phyloP scores from a whole-genome alignment of 2,888 invertebrate species.

The Geophilus truncorum region DNA sequence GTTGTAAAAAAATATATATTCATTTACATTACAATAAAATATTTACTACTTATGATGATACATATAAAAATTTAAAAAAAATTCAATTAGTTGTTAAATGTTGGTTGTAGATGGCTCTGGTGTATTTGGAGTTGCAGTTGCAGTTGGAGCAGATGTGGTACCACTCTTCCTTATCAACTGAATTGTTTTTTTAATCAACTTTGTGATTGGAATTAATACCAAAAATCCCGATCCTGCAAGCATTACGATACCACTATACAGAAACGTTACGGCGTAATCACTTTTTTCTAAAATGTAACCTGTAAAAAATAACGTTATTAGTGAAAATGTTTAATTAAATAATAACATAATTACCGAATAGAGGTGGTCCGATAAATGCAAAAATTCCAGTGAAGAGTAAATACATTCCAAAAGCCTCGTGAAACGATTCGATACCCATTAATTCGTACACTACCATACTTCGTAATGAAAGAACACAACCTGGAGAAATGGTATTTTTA shows the following conservation, averaged over 20 bases:
- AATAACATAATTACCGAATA: not conserved
- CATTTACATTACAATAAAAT: too few relatives aligned
- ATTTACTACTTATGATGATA: too few relatives aligned
- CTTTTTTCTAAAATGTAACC: not conserved
- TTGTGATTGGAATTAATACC: not conserved
- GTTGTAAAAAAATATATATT: too few relatives aligned
- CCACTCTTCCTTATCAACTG: too few relatives aligned
- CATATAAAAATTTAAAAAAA: too few relatives aligned
- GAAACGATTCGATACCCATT: not conserved
- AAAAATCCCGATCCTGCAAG: not conserved
- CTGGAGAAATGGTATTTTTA: too few relatives aligned
- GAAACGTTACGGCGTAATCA: not conserved
- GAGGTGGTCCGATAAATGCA: not conserved
- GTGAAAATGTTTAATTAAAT: not conserved
- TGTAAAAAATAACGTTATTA: not conserved
- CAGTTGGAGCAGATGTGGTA: too few relatives aligned
- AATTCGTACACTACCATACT: not conserved
- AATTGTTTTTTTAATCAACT: not conserved
- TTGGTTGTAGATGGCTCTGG: too few relatives aligned
- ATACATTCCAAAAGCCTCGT: constrained; percentile 24
- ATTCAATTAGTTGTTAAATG: too few relatives aligned
- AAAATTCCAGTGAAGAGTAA: constrained; percentile 12
- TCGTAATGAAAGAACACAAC: constrained; percentile 12
- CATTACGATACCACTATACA: not conserved
- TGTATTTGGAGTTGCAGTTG: too few relatives aligned